Base-by-base conservation (phyloP, 2,888 invertebrate species). In the Hypomecis atomaria region DNA sequence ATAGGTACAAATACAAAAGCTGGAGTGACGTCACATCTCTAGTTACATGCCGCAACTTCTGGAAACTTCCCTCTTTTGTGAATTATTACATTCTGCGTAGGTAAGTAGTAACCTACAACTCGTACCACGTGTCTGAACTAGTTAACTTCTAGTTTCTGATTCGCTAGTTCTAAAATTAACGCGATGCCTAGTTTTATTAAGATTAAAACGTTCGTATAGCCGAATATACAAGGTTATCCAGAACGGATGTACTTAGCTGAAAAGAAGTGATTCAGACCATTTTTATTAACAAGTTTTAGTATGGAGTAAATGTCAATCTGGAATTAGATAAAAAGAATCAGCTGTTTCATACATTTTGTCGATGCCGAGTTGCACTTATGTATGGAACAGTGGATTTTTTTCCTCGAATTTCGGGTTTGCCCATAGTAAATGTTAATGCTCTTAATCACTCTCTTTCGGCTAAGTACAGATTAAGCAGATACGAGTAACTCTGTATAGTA, bases 31-130 rank as follows among this genome's bases (percentile, higher is more conserved):
- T 38, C 33, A 8, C 45, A 37, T 45, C 36, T 55, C 55, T 55
- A 44, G 13, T 45, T 11, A 3, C 55, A 34, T 9, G 36, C 33
- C 13, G 4, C 6, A 54, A 43, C 43, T 54, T 54, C 42, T 34
- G 3, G 40, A 45, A 55, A 55, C 44, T 55, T 55, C 37, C 23
- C 9, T 37, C 36, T 33, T 53, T 44, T 45, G 44, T 44, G 44
- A 55, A 45, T 49, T 49, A 55, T 55, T 37, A 55, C 44, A 45
- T 45, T 43, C 34, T 13, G 44, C 44, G 55, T 55, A 23, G 13
- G 7, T 8, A 38, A 23, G 11, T 40, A 23, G 36, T 45, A 36
- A 34, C 55, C 37, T 45, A 55, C 44, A 55, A 6, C 7, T 13
- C 6, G 33, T 33, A 33, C 33, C 53, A 53, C 43, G 34, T 7